Evolutionary conservation across 2,888 invertebrate genomes (phyloP).

Genomic region (Pelosia muscerda): DNA sequence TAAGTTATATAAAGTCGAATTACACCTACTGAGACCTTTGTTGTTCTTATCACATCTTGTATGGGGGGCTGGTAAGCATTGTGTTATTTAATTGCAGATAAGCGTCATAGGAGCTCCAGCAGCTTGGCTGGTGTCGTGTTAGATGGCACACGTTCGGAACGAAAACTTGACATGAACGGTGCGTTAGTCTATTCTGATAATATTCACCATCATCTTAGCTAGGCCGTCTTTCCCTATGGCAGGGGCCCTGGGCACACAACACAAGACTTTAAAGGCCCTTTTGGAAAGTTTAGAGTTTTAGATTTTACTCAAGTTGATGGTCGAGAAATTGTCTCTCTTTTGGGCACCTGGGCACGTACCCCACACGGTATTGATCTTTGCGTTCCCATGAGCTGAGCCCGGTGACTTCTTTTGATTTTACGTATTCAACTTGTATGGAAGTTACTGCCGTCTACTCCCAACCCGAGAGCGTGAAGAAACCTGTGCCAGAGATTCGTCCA

Average conservation of each 20-base stretch:
- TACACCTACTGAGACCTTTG: neutral
- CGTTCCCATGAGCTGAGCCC: no score
- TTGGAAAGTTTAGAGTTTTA: no score
- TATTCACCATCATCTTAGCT: neutral
- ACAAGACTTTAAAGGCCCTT: no score
- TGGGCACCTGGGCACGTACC: no score
- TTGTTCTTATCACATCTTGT: no score
- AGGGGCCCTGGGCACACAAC: no score
- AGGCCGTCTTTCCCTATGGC: no score
- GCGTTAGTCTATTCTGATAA: slow-evolving; percentile 10
- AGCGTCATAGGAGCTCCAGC: slow-evolving; percentile 81
- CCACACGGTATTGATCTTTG: no score
- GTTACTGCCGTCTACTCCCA: neutral
- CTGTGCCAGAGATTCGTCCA: neutral
- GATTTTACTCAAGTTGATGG: no score
- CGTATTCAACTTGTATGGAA: neutral
- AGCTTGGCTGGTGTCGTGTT: slow-evolving; percentile 70
- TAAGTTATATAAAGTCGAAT: neutral
- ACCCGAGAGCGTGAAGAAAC: neutral
- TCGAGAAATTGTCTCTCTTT: no score
- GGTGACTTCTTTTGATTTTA: neutral
- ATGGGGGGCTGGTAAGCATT: no score
- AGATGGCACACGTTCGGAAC: slow-evolving; percentile 76
- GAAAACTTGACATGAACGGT: slow-evolving; percentile 75
- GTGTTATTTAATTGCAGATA: slow-evolving; percentile 64